Evolutionary conservation across 2,113 vertebrate genomes (phyloP).

Genomic region (Ophiodon elongatus): DNA sequence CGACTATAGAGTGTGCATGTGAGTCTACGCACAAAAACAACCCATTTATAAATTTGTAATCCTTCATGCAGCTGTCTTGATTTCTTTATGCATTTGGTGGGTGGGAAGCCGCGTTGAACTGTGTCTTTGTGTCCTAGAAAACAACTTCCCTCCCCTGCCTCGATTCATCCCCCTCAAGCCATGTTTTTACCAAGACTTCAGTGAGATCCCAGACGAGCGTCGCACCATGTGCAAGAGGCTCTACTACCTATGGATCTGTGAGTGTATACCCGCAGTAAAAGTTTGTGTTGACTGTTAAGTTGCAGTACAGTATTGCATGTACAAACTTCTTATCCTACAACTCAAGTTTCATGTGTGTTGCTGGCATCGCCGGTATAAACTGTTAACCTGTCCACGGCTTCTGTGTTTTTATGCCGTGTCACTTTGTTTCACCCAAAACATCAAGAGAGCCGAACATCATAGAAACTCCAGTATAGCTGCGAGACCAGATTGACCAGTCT

Average conservation of each 20-base stretch:
- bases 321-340: not conserved
- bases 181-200: constrained; percentile 98
- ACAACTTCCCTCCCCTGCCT: constrained; percentile 98
- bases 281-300: not conserved
- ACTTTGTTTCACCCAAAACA: constrained; percentile 78
- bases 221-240: constrained; percentile 94
- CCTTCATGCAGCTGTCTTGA: constrained; percentile 24
- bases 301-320: not conserved
- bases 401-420: not conserved
- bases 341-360: not conserved
- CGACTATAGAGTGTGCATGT: not conserved
- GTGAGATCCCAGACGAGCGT: constrained; percentile 93
- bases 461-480: constrained; percentile 4
- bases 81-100: constrained; percentile 16
- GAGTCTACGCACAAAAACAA: not conserved
- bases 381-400: not conserved
- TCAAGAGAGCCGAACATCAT: constrained; percentile 26
- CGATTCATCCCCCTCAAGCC: constrained; percentile 97
- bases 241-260: constrained; percentile 98
- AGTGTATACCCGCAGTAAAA: constrained; percentile 76
- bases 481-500: constrained; percentile 40
- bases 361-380: not conserved
- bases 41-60: not conserved
- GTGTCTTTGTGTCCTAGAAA: constrained; percentile 84
- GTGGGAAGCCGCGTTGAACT: constrained; percentile 21